A percentile compares a stretch with the other conserved stretches of the same genome.
phyloP scores from a whole-genome alignment of 2,888 invertebrate species.

The Pediacus dermestoides region DNA sequence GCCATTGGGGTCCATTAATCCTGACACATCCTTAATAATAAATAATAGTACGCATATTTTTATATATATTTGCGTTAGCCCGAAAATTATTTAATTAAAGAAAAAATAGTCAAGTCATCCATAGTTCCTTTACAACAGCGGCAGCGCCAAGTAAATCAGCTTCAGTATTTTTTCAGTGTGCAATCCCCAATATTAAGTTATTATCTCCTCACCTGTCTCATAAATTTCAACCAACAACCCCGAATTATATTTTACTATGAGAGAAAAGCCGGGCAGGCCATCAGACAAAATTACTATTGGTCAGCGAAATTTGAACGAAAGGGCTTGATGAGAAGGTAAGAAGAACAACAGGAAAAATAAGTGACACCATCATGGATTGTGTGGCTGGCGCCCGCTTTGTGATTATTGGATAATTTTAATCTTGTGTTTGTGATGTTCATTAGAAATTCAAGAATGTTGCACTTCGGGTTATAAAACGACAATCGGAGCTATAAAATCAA shows the following conservation, averaged over 20 bases:
- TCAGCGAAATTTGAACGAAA: slow-evolving; percentile 6
- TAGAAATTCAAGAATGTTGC: slow-evolving; percentile 10
- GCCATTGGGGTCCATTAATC: too few relatives aligned
- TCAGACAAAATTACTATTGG: background rate
- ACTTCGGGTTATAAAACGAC: slow-evolving; percentile 10
- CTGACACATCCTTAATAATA: too few relatives aligned
- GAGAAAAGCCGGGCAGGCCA: slow-evolving; percentile 10
- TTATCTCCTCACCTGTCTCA: slow-evolving; percentile 40
- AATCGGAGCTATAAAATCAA: slow-evolving; percentile 9
- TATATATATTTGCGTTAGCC: too few relatives aligned
- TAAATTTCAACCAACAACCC: slow-evolving; percentile 30
- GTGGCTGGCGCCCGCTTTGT: background rate
- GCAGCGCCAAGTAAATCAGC: too few relatives aligned
- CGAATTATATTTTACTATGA: slow-evolving; percentile 25
- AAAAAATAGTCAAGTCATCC: too few relatives aligned
- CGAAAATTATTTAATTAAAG: too few relatives aligned
- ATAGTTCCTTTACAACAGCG: too few relatives aligned
- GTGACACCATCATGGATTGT: background rate
- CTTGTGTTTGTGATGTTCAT: background rate
- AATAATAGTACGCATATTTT: too few relatives aligned
- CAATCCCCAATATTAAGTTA: slow-evolving; percentile 36
- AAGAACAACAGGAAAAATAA: background rate
- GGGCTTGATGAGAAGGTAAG: slow-evolving; percentile 1
- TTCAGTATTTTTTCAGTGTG: too few relatives aligned
- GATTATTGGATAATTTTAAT: slow-evolving; percentile 10